These are phyloP conservation scores for Tragulus kanchil DNA, from an alignment of 2,113 vertebrate genomes.

Conservation along the genomic window DNA sequence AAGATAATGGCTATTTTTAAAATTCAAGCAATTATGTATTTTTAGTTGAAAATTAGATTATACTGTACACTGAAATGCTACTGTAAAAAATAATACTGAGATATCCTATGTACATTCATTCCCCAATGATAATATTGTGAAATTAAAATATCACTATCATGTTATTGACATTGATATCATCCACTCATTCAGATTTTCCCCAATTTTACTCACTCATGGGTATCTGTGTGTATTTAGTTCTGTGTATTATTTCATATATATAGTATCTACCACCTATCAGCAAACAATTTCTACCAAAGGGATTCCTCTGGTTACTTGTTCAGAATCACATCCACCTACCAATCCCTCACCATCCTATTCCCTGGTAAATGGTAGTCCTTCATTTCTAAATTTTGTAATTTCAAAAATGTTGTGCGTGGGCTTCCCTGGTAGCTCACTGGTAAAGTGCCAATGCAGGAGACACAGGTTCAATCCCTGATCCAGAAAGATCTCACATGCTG, in stretches of 20 bases:
- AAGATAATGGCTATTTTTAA: background rate
- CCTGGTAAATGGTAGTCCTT: background rate
- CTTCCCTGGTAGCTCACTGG: too few relatives aligned
- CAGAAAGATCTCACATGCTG: too few relatives aligned
- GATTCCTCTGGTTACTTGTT: background rate
- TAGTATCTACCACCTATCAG: background rate
- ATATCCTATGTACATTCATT: background rate
- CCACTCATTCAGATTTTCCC: background rate
- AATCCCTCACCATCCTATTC: background rate
- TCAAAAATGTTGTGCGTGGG: background rate
- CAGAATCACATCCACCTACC: background rate
- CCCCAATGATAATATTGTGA: background rate
- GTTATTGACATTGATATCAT: background rate
- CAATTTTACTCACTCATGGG: background rate
- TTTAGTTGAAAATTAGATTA: slow-evolving; percentile 44
- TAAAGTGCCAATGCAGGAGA: too few relatives aligned
- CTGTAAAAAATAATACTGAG: background rate
- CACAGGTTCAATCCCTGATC: too few relatives aligned
- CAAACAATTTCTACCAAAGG: background rate
- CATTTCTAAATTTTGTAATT: background rate
- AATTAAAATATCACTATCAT: background rate
- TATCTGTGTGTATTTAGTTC: background rate
- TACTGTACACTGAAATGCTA: background rate
- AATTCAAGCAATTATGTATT: background rate
- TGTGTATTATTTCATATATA: background rate